These are phyloP conservation scores for Sthenelais limicola DNA, from an alignment of 2,888 invertebrate genomes.

Conservation along the genomic window DNA sequence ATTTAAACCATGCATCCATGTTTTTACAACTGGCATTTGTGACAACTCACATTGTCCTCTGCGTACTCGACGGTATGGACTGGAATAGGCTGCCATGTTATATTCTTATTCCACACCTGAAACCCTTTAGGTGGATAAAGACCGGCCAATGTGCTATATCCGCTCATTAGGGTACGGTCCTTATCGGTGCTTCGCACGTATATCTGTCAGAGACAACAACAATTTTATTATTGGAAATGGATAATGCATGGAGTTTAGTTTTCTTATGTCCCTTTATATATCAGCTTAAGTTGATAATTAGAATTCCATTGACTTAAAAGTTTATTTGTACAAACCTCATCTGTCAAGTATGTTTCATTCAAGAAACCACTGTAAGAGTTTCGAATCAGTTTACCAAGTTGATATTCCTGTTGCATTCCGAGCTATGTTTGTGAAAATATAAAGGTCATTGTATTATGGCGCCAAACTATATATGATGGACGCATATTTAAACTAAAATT, in stretches of 20 bases:
- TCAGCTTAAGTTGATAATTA: no score
- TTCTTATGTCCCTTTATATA: no score
- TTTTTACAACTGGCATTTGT: no score
- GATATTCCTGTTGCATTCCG: slow-evolving; percentile 49
- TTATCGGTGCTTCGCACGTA: slow-evolving; percentile 68
- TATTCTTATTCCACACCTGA: slow-evolving; percentile 78
- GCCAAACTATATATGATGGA: no score
- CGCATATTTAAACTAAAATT: no score
- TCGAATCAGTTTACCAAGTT: slow-evolving; percentile 51
- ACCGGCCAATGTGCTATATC: slow-evolving; percentile 85
- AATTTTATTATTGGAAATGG: not conserved
- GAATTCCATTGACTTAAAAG: no score
- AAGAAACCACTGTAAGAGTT: slow-evolving; percentile 40
- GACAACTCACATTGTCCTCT: slow-evolving; percentile 51
- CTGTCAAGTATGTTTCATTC: slow-evolving; percentile 31
- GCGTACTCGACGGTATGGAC: slow-evolving; percentile 64
- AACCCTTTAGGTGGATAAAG: slow-evolving; percentile 79
- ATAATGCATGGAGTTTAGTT: no score
- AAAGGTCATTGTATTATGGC: no score
- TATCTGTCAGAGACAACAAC: slow-evolving; percentile 62
- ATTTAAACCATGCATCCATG: no score
- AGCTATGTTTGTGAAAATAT: no score
- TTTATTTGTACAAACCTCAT: slow-evolving; percentile 39
- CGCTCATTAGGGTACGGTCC: slow-evolving; percentile 80
- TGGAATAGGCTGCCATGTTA: slow-evolving; percentile 70